Evolutionary conservation across 2,113 vertebrate species (phyloP).

Genomic region (Pampusana beccarii): DNA sequence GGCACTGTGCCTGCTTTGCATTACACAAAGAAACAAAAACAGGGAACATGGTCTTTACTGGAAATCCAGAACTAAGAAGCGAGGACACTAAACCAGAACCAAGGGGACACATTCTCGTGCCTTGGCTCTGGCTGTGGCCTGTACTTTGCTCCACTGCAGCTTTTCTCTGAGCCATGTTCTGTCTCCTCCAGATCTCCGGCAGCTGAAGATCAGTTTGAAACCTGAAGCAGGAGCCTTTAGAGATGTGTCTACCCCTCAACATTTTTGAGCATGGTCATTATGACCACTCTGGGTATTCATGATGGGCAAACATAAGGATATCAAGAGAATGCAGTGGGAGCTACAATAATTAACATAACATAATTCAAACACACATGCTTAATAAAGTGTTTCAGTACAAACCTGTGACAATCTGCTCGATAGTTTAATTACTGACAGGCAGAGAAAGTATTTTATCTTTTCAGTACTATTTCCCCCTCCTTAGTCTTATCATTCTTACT

Average conservation of each 20-base stretch:
- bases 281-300: neutral
- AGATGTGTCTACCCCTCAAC: neutral
- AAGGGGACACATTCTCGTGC: neutral
- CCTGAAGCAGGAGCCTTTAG: neutral
- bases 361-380: neutral
- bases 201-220: neutral
- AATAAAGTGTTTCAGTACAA: neutral
- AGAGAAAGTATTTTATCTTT: neutral
- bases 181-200: neutral
- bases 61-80: neutral
- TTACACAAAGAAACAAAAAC: neutral
- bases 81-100: neutral
- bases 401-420: neutral
- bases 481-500: neutral
- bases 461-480: neutral
- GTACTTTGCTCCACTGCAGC: neutral
- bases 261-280: neutral
- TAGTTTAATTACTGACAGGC: neutral
- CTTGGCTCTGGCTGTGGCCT: neutral
- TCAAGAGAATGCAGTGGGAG: neutral
- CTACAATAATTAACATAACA: neutral
- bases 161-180: neutral
- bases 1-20: neutral
- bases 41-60: neutral
- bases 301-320: neutral